Evolutionary conservation across 2,888 invertebrate species (phyloP), one percentile per base, ranked within the genome.

Genomic region (Anarsia innoxiella): DNA sequence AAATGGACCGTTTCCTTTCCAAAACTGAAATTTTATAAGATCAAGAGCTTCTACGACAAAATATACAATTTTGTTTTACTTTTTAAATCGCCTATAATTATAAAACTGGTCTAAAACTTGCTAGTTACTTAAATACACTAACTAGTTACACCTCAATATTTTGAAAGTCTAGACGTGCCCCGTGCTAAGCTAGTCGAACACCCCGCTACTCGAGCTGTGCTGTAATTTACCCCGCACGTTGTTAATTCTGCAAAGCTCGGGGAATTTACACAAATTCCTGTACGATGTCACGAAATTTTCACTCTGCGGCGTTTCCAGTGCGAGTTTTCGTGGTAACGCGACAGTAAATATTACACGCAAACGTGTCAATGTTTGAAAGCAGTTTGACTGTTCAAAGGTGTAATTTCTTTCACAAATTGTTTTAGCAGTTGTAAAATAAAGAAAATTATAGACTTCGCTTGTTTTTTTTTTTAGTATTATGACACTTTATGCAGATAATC

Each of bases 231-330:
- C 52, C 53, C 53, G 51, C 49, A 36, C 45, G 26, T 9, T 33
- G 54, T 66, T 68, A 66, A 66, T 64, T 58, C 56, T 34, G 49
- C 55, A 43, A 54, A 60, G 53, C 58, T 53, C 48, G 48, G 48
- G 50, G 56, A 61, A 66, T 65, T 66, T 59, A 58, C 33, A 49
- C 48, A 49, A 43, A 44, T 47, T 46, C 23, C 38, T 19, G 3
- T 14, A 12, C 16, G 10, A 23, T 29, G 28, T 33, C 26, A 14
- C 33, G 26, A 33, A 33, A 33, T 33, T 33, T 23, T 27, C 34
- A 16, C 27, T 15, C 27, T 12, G 6, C 12, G 11, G 11, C 3
- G 35, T 27, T 27, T 26, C 14, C 23, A 9, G 12, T 16, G 16
- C 27, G 10, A 23, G 26, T 11, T 33, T 15, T 15, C 3, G 15